These are phyloP conservation scores for Pangasius sanitwongsei DNA, from an alignment of 2,797 vertebrate species.

Conservation along the genomic window DNA sequence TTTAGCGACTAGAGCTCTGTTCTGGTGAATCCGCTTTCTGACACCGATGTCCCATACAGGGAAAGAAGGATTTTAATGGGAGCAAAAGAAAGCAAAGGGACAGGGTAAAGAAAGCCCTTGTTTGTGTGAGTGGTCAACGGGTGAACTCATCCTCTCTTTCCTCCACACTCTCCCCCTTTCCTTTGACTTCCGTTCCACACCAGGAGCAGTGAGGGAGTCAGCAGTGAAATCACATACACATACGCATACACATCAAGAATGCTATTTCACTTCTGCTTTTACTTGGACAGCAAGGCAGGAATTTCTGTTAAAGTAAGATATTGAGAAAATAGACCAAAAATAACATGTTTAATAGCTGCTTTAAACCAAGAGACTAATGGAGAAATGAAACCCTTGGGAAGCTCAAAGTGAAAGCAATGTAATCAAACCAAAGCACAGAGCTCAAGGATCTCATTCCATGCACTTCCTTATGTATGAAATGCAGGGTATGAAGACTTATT, in stretches of 20 bases:
- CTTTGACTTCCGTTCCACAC: constrained; percentile 24
- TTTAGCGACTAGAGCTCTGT: not conserved
- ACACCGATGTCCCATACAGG: constrained; percentile 49
- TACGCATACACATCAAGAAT: constrained; percentile 58
- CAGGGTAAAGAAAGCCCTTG: constrained; percentile 62
- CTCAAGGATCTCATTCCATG: not conserved
- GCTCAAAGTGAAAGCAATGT: not conserved
- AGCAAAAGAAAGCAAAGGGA: constrained; percentile 59
- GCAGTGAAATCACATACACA: constrained; percentile 56
- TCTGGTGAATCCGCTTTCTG: constrained; percentile 26
- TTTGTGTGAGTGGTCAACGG: constrained; percentile 57
- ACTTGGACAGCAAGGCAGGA: constrained; percentile 43
- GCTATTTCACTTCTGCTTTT: constrained; percentile 55
- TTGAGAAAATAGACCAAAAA: constrained; percentile 33
- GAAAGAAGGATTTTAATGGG: constrained; percentile 59
- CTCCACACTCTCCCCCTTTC: constrained; percentile 42
- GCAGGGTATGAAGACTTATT: constrained; percentile 4
- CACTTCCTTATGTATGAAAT: constrained; percentile 14
- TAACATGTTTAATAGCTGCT: not conserved
- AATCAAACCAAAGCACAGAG: not conserved
- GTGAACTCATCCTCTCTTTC: constrained; percentile 44
- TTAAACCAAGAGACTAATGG: not conserved
- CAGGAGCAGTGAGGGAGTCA: constrained; percentile 28
- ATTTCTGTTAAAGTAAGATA: not conserved
- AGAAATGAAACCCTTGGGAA: not conserved